phyloP scores from a whole-genome alignment of 2,797 vertebrate species.

The Callimico goeldii region DNA sequence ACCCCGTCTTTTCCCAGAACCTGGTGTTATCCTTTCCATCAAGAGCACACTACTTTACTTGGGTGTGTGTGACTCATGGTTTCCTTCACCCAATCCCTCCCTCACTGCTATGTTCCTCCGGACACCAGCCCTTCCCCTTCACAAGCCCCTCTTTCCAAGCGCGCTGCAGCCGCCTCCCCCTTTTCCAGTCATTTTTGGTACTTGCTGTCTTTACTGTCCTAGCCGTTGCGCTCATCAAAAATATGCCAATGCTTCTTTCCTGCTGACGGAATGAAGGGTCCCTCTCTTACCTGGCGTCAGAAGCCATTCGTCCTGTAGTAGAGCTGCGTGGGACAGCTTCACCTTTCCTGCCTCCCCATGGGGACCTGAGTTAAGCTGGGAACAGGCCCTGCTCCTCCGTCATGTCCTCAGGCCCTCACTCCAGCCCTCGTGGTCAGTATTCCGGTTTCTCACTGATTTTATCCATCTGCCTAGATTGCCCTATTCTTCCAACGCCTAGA shows the following conservation, averaged over 20 bases:
- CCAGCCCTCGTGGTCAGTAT: no score
- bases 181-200: neutral
- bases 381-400: accelerated
- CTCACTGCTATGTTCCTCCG: no score
- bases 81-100: neutral
- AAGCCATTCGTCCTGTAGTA: no score
- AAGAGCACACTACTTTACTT: no score
- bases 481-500: no score
- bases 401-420: accelerated
- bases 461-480: neutral
- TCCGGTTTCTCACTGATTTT: neutral
- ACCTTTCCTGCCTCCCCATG: neutral
- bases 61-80: accelerated
- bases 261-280: neutral
- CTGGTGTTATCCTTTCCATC: neutral
- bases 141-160: no score
- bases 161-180: accelerated
- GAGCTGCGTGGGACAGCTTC: no score
- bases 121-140: neutral
- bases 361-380: neutral
- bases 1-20: neutral
- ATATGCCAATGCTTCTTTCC: accelerated
- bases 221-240: neutral
- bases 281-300: neutral
- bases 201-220: neutral